Evolutionary conservation across 1,140 invertebrate species (phyloP).

Genomic region (Spodoptera litura): DNA sequence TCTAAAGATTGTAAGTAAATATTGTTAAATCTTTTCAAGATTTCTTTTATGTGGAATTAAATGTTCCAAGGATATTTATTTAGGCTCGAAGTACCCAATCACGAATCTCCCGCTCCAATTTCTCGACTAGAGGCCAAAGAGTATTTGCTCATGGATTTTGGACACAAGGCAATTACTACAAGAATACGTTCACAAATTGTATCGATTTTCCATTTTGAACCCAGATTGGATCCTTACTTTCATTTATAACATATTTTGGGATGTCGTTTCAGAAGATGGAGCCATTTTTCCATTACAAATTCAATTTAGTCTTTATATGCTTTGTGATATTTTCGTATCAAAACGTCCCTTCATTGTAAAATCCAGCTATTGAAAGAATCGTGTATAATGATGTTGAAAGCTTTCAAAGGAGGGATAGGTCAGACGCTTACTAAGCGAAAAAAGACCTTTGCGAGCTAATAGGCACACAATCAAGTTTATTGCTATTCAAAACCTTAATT

Average conservation of each 20-base stretch:
- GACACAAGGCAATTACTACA: slow-evolving; percentile 12
- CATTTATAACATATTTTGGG: slow-evolving; percentile 2
- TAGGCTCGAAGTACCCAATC: slow-evolving; percentile 27
- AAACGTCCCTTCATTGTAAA: not conserved
- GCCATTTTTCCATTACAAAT: slow-evolving; percentile 17
- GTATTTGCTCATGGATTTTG: not conserved
- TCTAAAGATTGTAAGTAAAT: not conserved
- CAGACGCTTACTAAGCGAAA: slow-evolving; percentile 4
- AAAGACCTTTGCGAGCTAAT: slow-evolving; percentile 4
- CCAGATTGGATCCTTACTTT: slow-evolving; percentile 16
- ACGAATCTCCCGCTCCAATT: slow-evolving; percentile 31
- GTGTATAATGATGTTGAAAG: slow-evolving; percentile 13
- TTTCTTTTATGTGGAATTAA: not conserved
- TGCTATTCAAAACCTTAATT: slow-evolving; percentile 2
- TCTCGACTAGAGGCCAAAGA: slow-evolving; percentile 4
- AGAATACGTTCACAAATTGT: slow-evolving; percentile 9
- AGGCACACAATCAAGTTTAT: not conserved
- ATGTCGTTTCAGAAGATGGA: not conserved
- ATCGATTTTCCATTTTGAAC: slow-evolving; percentile 21
- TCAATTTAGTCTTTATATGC: slow-evolving; percentile 12
- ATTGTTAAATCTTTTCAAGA: not conserved
- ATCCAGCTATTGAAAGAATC: slow-evolving; percentile 3
- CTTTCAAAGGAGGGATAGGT: not conserved
- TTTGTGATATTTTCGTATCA: slow-evolving; percentile 5
- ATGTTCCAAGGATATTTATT: not conserved